Evolutionary conservation across 2,113 vertebrate genomes (phyloP).

Genomic region (Cranoglanis bouderius): DNA sequence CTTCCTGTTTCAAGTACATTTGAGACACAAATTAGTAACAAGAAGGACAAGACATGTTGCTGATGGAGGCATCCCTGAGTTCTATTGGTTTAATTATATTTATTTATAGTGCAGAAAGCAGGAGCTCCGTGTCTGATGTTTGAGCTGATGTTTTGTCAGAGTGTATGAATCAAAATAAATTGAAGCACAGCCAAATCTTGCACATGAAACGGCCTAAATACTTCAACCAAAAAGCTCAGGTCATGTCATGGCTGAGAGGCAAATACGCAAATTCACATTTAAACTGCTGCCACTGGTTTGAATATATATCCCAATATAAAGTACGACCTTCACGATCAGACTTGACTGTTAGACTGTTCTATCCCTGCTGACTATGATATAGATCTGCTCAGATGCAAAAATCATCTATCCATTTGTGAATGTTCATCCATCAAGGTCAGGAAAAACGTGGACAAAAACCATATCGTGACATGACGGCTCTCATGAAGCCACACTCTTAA

Average conservation of each 20-base stretch:
- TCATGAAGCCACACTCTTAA: neutral
- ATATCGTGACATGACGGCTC: neutral
- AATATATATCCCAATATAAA: neutral
- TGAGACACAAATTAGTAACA: neutral
- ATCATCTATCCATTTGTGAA: neutral
- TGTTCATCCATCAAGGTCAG: neutral
- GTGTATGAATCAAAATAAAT: neutral
- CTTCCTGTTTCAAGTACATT: neutral
- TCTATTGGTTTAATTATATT: neutral
- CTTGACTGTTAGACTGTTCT: too few relatives aligned
- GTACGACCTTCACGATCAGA: neutral
- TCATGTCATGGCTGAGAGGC: neutral
- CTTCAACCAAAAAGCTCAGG: neutral
- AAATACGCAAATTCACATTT: neutral
- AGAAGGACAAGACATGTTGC: neutral
- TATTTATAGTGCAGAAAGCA: neutral
- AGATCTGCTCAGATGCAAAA: neutral
- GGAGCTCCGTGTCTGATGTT: neutral
- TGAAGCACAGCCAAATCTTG: neutral
- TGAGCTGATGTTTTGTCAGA: neutral
- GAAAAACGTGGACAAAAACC: neutral
- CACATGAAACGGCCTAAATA: neutral
- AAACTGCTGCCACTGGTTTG: neutral
- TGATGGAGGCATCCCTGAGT: neutral
- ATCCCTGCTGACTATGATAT: neutral